phyloP scores from a whole-genome alignment of 2,888 invertebrate species.

The Sisyra nigra region DNA sequence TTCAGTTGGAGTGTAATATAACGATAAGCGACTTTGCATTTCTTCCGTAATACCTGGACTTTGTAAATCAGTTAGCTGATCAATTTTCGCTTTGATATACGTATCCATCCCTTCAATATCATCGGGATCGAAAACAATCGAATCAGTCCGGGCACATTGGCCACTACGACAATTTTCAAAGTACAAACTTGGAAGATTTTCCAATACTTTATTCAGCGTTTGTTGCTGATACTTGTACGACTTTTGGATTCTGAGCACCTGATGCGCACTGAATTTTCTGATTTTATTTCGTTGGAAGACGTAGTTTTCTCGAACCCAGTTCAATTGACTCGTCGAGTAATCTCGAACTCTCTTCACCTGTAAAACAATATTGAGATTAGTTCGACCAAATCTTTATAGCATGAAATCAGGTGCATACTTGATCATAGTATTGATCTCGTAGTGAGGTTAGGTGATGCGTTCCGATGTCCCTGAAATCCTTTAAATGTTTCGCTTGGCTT shows the following conservation, averaged over 20 bases:
- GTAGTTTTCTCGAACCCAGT: conserved; percentile 90
- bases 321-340: conserved; percentile 79
- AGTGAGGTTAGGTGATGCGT: conserved; percentile 72
- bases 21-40: conserved; percentile 47
- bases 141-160: conserved; percentile 61
- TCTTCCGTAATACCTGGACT: conserved; percentile 26
- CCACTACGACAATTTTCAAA: conserved; percentile 87
- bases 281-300: conserved; percentile 90
- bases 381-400: conserved; percentile 3
- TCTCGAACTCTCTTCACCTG: conserved; percentile 84
- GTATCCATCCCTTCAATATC: conserved; percentile 47
- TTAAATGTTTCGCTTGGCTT: conserved; percentile 68
- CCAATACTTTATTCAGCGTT: conserved; percentile 82
- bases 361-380: conserved; percentile 16
- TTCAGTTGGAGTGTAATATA: conserved; percentile 73
- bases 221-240: conserved; percentile 94
- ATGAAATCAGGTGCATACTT: conserved; percentile 38
- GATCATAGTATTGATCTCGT: conserved; percentile 84
- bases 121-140: conserved; percentile 47
- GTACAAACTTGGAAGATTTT: conserved; percentile 79
- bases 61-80: conserved; percentile 32
- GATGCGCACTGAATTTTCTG: conserved; percentile 86
- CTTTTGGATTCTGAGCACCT: conserved; percentile 74
- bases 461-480: conserved; percentile 83
- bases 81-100: conserved; percentile 50